A percentile compares a stretch with the other conserved stretches of the same genome.
These are phyloP conservation scores for Lamprologus sp. DNA, from an alignment of 2,113 vertebrate genomes.

Conservation along the genomic window DNA sequence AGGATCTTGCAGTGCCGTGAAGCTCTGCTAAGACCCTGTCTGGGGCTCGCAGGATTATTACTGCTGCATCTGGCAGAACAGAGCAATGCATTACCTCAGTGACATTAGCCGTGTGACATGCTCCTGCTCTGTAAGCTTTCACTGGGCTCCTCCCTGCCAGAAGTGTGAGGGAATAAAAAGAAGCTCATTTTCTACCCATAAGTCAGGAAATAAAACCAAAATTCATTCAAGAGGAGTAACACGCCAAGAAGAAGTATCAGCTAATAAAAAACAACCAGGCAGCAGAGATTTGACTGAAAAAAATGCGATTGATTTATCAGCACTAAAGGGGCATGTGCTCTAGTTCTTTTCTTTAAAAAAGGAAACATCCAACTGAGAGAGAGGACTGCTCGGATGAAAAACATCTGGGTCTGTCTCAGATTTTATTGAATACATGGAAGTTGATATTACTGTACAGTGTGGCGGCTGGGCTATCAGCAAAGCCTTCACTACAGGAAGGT, in stretches of 20 bases:
- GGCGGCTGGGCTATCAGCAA: slow-evolving; percentile 43
- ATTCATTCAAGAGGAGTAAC: neutral
- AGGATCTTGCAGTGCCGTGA: slow-evolving; percentile 32
- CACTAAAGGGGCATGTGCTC: neutral
- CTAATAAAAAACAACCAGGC: neutral
- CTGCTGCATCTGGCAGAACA: slow-evolving; percentile 50
- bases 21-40: slow-evolving; percentile 44
- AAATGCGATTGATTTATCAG: slow-evolving; percentile 15
- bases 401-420: slow-evolving; percentile 35
- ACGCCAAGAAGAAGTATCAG: neutral
- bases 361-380: slow-evolving; percentile 24
- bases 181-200: slow-evolving; percentile 10
- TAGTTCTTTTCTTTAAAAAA: neutral
- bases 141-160: neutral
- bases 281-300: neutral
- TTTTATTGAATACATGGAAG: slow-evolving; percentile 63
- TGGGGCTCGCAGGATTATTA: slow-evolving; percentile 42
- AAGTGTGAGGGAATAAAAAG: slow-evolving; percentile 14
- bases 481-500: slow-evolving; percentile 64
- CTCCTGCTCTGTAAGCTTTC: slow-evolving; percentile 32
- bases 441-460: slow-evolving; percentile 42
- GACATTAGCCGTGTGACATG: slow-evolving; percentile 48
- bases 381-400: slow-evolving; percentile 20
- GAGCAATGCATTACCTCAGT: slow-evolving; percentile 54
- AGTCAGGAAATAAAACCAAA: neutral